Evolutionary conservation across 2,113 vertebrate species (phyloP).

Genomic region (Grammomys surdaster): DNA sequence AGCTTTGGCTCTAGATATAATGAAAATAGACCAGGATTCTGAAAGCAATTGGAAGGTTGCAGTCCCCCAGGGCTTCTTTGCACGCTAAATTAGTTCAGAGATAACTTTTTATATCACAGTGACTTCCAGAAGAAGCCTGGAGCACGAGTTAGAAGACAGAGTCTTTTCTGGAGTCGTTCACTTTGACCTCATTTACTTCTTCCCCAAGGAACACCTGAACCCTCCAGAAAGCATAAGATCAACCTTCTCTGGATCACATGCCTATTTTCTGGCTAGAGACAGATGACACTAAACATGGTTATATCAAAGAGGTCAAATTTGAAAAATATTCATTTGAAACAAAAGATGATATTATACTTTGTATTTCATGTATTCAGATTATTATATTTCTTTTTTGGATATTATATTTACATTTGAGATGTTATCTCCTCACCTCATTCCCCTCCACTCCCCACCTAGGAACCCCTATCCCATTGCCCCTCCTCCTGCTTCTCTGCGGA

Average conservation of each 20-base stretch:
- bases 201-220: background rate
- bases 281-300: background rate
- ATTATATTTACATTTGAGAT: too few species aligned
- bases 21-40: background rate
- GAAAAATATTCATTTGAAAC: constrained; percentile 38
- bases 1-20: background rate
- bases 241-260: background rate
- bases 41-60: background rate
- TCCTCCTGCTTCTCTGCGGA: too few species aligned
- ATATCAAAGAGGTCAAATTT: background rate
- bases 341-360: background rate
- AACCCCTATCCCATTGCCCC: too few species aligned
- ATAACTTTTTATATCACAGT: background rate
- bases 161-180: background rate
- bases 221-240: background rate
- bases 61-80: background rate
- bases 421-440: too few species aligned
- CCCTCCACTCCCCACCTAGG: too few species aligned
- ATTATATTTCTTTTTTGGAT: background rate
- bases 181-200: background rate
- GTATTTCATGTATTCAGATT: constrained; percentile 35
- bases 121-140: constrained; percentile 1
- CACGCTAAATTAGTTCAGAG: constrained; percentile 20
- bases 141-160: background rate
- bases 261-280: background rate